Conservation (phyloP, 2,797 vertebrate genomes). For the Scyliorhinus canicula region DNA sequence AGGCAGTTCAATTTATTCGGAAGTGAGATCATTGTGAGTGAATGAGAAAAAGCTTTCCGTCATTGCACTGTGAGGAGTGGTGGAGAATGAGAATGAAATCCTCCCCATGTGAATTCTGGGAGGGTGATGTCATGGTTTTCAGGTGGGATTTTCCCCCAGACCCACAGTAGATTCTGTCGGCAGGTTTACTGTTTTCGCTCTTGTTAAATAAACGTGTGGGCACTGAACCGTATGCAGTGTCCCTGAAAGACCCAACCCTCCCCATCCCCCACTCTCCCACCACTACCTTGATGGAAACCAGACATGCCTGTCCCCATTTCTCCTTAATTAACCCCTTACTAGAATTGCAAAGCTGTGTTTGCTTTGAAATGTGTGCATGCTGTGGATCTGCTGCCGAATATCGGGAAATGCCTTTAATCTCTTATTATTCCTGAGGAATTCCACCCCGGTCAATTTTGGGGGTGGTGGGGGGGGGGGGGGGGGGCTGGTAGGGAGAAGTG, state of each 20-base stretch:
- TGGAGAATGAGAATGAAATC: not conserved
- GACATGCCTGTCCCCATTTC: not conserved
- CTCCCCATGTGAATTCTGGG: not conserved
- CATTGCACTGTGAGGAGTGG: not conserved
- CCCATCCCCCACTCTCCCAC: not conserved
- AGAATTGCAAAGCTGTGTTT: not conserved
- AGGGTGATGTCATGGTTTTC: not conserved
- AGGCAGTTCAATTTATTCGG: not conserved
- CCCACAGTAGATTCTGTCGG: not conserved
- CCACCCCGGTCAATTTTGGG: not conserved
- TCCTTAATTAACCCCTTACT: not conserved
- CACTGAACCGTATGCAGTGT: not conserved
- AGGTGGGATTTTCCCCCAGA: not conserved
- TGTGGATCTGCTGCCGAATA: too few species aligned
- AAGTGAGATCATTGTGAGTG: not conserved
- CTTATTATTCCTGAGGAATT: not conserved
- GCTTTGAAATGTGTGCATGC: not conserved
- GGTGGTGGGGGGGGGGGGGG: too few species aligned
- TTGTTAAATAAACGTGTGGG: not conserved
- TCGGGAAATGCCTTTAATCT: not conserved
- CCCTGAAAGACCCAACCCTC: not conserved
- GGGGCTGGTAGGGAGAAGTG: not conserved
- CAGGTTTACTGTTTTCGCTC: not conserved
- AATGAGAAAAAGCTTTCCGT: not conserved
- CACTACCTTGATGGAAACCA: not conserved